These are phyloP conservation scores for Melieria picta DNA, from an alignment of 2,888 invertebrate genomes.

Conservation along the genomic window DNA sequence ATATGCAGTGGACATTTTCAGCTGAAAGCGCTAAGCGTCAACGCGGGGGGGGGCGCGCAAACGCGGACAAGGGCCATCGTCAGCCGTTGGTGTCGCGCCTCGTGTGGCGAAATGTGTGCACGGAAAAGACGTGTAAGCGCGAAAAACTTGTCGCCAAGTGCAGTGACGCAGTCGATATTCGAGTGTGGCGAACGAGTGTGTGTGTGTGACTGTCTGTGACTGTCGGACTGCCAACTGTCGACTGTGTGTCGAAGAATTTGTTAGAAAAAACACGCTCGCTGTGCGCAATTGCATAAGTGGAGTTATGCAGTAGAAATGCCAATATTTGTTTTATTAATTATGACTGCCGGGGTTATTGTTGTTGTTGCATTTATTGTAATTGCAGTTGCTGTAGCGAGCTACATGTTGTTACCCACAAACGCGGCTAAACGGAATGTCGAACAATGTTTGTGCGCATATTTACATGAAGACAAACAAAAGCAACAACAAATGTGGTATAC, in stretches of 20 bases:
- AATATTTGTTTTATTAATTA: conserved; percentile 59
- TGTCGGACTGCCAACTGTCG: too few species aligned
- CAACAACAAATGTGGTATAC: too few species aligned
- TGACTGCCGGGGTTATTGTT: conserved; percentile 35
- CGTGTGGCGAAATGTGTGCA: not conserved
- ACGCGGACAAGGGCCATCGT: not conserved
- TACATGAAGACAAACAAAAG: too few species aligned
- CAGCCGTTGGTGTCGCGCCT: not conserved
- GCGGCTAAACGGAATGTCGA: too few species aligned
- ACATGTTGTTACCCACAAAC: too few species aligned
- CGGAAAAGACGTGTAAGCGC: not conserved
- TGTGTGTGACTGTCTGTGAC: too few species aligned
- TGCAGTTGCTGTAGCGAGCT: too few species aligned
- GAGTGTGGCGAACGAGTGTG: too few species aligned
- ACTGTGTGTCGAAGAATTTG: not conserved
- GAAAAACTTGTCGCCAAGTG: conserved; percentile 22
- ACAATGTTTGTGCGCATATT: too few species aligned
- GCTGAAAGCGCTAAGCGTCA: not conserved
- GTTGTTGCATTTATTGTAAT: not conserved
- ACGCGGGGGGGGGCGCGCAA: not conserved
- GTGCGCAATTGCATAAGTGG: conserved; percentile 18
- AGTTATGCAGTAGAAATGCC: conserved; percentile 28
- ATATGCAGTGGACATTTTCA: not conserved
- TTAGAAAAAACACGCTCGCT: not conserved
- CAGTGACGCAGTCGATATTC: conserved; percentile 1